Base-by-base conservation (phyloP, 2,113 vertebrate genomes). In the Vulpes lagopus region DNA sequence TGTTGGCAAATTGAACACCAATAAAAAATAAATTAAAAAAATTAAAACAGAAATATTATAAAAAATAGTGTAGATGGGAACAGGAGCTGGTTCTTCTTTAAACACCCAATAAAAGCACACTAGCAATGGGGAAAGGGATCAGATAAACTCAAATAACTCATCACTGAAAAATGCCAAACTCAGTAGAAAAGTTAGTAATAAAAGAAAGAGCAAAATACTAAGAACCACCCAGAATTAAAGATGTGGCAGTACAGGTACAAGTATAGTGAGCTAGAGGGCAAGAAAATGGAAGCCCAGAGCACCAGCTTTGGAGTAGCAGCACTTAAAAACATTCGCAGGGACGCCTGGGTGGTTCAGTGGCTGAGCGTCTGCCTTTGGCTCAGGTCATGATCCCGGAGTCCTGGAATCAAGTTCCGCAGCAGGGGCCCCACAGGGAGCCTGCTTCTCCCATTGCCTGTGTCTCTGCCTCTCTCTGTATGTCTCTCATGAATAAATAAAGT, bases 261-360 rank as follows among this genome's bases (percentile, higher is more conserved):
- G n/a, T 8, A 25, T 5, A 2, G 60, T 3, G 5, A 94, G 16
- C 5, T 7, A 7, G 17, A 49, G n/a, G 35, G 22, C 22, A 49
- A 86, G 73, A 8, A 84, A 71, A 53, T 0, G 8, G 8, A 62
- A 59, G 84, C 2, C 0, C 12, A 79, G 0, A 30, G 16, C 16
- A 19, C 3, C 11, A 38, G n/a, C 19, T 25, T 4, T 32, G 16
- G 6, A 38, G 0, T 0, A 3, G 1, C 25, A 35, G 0, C 32
- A 71, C 35, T 74, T 76, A 74, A 32, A 3, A 82, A 25, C 59
- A 60, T 51, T 27, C 11, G 30, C 4, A 43, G 43, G 43, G 43
- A 43, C 7, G 1, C 43, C 43, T 43, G 43, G 43, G 43, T 43
- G 43, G 43, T 43, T 43, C 43, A 7, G 43, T 43, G 43, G 43